Evolutionary conservation across 2,797 vertebrate genomes (phyloP), one percentile per base, ranked within the genome.

Genomic region (Heliangelus exortis): DNA sequence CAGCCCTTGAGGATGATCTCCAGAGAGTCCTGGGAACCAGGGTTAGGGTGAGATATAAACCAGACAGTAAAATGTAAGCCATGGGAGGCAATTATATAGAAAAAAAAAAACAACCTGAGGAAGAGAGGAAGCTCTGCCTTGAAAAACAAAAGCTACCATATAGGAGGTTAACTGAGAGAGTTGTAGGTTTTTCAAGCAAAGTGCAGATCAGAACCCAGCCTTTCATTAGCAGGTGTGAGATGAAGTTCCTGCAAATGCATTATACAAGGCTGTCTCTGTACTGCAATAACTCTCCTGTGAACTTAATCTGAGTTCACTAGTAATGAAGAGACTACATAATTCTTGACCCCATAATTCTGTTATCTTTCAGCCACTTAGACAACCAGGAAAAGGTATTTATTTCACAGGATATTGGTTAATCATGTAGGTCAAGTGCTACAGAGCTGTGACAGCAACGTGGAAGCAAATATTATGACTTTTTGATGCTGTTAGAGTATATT

Each of bases 371-470:
- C 4, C 25, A 61, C 12, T 62, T n/a, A 50, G 48, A 50, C 74
- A 68, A 7, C 6, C 7, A 39, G 43, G 31, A 62, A 79, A 68
- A 53, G 29, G 17, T 68, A 15, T 3, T 50, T 87, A 18, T 63
- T 85, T 45, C 47, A 83, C 41, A 68, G 5, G 4, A 43, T 76
- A 34, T 10, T 53, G 9, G 5, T 23, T 63, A 82, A 53, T 68
- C 9, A 28, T 45, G 4, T 26, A 80, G 17, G 7, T 43, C 22
- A 61, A 68, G 25, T 31, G 21, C 11, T 31, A 33, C 31, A 62
- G 5, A 1, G 0, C 2, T 2, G 8, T 31, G 57, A 3, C 2
- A 31, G 7, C 18, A 69, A 57, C 7, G 2, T 58, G 33, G 73
- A 73, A 76, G 33, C 7, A 67, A 82, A 34, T 23, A 33, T 73